Evolutionary conservation across 2,113 vertebrate genomes (phyloP).

Genomic region (Tragelaphus scriptus): DNA sequence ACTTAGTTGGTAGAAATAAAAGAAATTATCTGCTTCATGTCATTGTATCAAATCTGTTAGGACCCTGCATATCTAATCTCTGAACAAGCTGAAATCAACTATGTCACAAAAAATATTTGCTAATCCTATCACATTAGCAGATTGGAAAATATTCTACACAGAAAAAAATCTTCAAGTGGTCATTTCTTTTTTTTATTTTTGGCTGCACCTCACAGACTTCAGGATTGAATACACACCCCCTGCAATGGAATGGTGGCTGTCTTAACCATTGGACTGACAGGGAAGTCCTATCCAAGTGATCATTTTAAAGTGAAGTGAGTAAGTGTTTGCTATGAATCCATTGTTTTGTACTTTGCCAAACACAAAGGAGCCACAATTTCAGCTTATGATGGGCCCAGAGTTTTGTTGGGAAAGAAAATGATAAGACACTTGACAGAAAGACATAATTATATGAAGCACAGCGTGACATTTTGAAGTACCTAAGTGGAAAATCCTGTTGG

Average conservation of each 20-base stretch:
- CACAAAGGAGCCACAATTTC: not conserved
- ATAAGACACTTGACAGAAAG: not conserved
- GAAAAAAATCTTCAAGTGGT: not conserved
- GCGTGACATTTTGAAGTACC: not conserved
- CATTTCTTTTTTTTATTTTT: not conserved
- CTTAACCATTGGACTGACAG: not conserved
- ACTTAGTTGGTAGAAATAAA: not conserved
- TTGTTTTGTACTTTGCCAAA: not conserved
- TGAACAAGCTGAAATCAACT: not conserved
- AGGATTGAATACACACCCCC: not conserved
- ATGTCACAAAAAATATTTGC: not conserved
- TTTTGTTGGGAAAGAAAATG: constrained; percentile 10
- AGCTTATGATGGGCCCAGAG: not conserved
- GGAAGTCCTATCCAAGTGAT: not conserved
- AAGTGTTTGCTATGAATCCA: not conserved
- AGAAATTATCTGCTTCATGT: not conserved
- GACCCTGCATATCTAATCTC: not conserved
- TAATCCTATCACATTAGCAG: not conserved
- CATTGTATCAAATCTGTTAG: not conserved
- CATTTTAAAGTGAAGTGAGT: not conserved
- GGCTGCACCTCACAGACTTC: not conserved
- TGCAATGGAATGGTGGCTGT: not conserved
- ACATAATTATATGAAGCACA: not conserved
- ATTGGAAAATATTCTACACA: not conserved
- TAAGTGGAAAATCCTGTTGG: not conserved